Base-by-base conservation (phyloP, 2,113 vertebrate genomes). In the Plecotus auritus region DNA sequence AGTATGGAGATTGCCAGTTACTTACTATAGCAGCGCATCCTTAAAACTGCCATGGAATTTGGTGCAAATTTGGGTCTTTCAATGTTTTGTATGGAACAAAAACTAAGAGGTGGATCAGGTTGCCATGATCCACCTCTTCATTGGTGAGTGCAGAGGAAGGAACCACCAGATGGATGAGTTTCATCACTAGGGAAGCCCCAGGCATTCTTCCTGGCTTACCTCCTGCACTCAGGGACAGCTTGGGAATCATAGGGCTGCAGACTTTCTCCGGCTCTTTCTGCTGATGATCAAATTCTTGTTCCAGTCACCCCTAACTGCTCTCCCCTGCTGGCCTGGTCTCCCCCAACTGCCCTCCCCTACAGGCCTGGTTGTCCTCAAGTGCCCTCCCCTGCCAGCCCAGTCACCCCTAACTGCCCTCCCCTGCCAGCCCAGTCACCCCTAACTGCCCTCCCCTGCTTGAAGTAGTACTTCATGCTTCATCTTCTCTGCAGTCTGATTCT, bases 191-290 rank as follows among this genome's bases (percentile, higher is more conserved):
- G 98, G 98, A 99, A 99, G 0, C 99, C 22, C 99, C 99, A 0
- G 99, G 99, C 99, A 99, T 99, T 0, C 98, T 98, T 0, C 98
- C 98, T 0, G 98, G 98, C 98, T 99, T 98, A 0, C 98, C 98
- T 7, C 98, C 98, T 0, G 98, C 98, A 0, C 98, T 98, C 98
- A 98, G 98, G 97, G 98, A 98, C 91, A 99, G 97, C 96, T 98
- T 99, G 54, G 98, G 98, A 89, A 99, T 98, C 89, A 98, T 98
- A 56, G 98, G 98, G 88, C 98, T 99, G 97, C 98, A 99, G 30
- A 99, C 98, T 83, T 99, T 99, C 97, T 99, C 98, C 98, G 99
- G 98, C 94, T 99, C 99, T 40, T 99, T 99, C 98, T 99, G 99
- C 69, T 99, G 99, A 90, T 99, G 99, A 74, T 99, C 67, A 23